These are phyloP conservation scores for Palythoa grandiflora DNA, from an alignment of 92 coral and sea anemone species.

Conservation along the genomic window DNA sequence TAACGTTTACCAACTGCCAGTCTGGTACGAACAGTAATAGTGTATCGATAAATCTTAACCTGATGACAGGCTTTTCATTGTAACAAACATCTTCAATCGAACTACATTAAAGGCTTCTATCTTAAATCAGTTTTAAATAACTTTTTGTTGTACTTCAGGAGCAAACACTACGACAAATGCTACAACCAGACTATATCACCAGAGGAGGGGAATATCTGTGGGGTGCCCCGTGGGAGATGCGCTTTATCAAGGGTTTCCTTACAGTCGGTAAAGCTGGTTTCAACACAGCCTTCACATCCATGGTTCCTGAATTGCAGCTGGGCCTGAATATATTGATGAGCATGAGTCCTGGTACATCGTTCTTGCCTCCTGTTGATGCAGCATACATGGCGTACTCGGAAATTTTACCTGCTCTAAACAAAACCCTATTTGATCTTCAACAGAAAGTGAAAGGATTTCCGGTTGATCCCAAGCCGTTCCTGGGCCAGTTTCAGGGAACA, in stretches of 20 bases:
- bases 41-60: too few relatives aligned
- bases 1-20: too few relatives aligned
- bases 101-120: too few relatives aligned
- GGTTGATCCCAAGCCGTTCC: constrained; percentile 55
- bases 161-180: constrained; percentile 57
- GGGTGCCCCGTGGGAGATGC: constrained; percentile 85
- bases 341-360: constrained; percentile 49
- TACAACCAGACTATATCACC: constrained; percentile 63
- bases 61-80: too few relatives aligned
- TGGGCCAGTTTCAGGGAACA: constrained; percentile 58
- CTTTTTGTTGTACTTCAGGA: neutral
- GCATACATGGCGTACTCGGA: constrained; percentile 59
- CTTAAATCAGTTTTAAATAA: neutral
- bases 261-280: constrained; percentile 72
- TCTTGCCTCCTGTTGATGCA: constrained; percentile 48
- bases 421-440: constrained; percentile 63
- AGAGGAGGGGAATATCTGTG: constrained; percentile 68
- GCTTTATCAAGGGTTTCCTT: constrained; percentile 60
- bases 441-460: constrained; percentile 49
- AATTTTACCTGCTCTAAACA: constrained; percentile 67
- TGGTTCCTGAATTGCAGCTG: constrained; percentile 65
- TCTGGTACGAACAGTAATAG: too few relatives aligned
- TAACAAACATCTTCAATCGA: too few relatives aligned
- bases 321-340: constrained; percentile 68
- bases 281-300: constrained; percentile 63